phyloP scores from a whole-genome alignment of 2,888 invertebrate species.

The Drosophila emarginata region DNA sequence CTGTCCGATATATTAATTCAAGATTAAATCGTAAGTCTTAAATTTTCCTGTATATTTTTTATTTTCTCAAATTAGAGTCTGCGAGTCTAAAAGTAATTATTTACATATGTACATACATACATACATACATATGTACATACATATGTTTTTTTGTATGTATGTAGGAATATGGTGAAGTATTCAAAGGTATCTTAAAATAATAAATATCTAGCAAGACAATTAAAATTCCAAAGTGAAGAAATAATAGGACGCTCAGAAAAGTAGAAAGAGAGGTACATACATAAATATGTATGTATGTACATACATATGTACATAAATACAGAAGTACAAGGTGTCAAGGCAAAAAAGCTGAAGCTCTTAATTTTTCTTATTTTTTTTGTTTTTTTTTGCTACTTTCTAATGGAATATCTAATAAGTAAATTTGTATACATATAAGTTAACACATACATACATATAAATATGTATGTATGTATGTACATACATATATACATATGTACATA shows the following conservation, averaged over 20 bases:
- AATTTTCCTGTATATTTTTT: too few relatives aligned
- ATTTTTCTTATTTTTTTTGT: constrained; percentile 23
- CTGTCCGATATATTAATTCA: background rate
- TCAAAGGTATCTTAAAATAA: constrained; percentile 24
- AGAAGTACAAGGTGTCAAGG: constrained; percentile 46
- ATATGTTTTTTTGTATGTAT: too few relatives aligned
- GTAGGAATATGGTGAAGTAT: too few relatives aligned
- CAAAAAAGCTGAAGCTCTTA: constrained; percentile 37
- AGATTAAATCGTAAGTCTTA: too few relatives aligned
- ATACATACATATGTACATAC: background rate
- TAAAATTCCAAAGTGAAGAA: constrained; percentile 44
- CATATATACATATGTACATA: constrained; percentile 9
- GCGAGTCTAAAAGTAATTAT: background rate
- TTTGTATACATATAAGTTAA: background rate
- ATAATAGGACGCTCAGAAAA: background rate
- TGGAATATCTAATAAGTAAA: constrained; percentile 53
- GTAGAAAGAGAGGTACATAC: background rate
- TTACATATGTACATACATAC: background rate
- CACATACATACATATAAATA: background rate
- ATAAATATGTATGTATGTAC: too few relatives aligned
- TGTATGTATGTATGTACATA: background rate
- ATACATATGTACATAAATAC: background rate
- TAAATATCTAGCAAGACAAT: constrained; percentile 50
- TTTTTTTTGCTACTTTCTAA: constrained; percentile 61
- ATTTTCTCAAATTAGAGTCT: too few relatives aligned